These are phyloP conservation scores for Phthorimaea operculella DNA, from an alignment of 1,140 invertebrate genomes.

Conservation along the genomic window DNA sequence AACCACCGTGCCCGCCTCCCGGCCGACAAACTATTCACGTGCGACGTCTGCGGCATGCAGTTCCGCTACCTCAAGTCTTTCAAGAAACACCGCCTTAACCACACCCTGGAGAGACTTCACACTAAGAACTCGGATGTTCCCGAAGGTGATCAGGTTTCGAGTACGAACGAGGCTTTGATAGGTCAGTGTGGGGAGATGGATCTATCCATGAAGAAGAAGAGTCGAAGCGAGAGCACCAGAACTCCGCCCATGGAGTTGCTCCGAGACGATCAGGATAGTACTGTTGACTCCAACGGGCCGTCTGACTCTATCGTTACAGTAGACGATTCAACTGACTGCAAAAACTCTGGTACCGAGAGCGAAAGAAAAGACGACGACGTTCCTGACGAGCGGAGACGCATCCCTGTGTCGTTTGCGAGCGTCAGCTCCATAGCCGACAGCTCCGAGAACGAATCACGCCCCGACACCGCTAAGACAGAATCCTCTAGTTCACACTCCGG, in stretches of 20 bases:
- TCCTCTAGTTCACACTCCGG: constrained; percentile 69
- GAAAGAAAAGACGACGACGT: constrained; percentile 47
- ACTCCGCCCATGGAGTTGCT: constrained; percentile 44
- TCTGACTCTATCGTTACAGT: constrained; percentile 55
- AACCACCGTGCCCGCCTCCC: constrained; percentile 86
- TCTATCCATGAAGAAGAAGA: constrained; percentile 56
- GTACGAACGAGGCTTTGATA: constrained; percentile 75
- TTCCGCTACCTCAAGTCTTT: constrained; percentile 90
- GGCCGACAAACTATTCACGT: constrained; percentile 89
- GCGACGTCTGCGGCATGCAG: constrained; percentile 90
- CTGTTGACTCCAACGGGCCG: constrained; percentile 71
- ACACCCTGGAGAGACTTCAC: constrained; percentile 83
- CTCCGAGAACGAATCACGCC: constrained; percentile 53
- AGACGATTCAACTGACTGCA: constrained; percentile 53
- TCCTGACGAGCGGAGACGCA: constrained; percentile 35
- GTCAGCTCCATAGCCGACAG: constrained; percentile 64
- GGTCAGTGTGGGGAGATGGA: constrained; percentile 66
- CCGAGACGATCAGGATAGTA: constrained; percentile 75
- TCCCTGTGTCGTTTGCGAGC: constrained; percentile 62
- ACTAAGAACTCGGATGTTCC: constrained; percentile 68
- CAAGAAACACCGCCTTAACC: constrained; percentile 88
- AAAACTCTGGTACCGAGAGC: constrained; percentile 47
- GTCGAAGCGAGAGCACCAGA: constrained; percentile 33
- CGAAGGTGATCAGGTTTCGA: constrained; percentile 76
- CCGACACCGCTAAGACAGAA: constrained; percentile 48